Evolutionary conservation across 2,888 invertebrate species (phyloP), one percentile per base, ranked within the genome.

Genomic region (Sisyra terminalis): DNA sequence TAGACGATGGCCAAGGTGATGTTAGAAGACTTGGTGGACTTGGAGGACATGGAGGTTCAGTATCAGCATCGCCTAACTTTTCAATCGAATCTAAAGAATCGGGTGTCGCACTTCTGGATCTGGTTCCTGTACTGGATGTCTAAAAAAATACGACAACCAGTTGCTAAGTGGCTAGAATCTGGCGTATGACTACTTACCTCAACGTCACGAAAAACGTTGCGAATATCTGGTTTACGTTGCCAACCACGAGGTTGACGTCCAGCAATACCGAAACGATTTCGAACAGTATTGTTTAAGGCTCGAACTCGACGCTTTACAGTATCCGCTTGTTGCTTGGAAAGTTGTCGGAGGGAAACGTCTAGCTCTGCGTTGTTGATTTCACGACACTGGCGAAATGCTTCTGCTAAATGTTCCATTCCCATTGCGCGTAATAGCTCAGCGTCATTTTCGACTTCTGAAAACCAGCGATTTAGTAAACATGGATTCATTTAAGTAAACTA

Each of bases 21-120:
- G 15, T 16, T 16, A 10, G n/a, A 16, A 16, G 18, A 10, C 11
- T 14, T 32, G 32, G 31, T 6, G 40, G 32, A n/a, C 16, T 29
- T 29, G 14, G 13, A 7, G 29, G 39, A 38, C 17, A 14, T 14
- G 14, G 14, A 29, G 14, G 10, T n/a, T 40, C 40, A 10, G 11
- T n/a, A n/a, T 42, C 42, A 16, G 42, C 14, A 7, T 42, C 42
- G 14, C 17, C 30, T 29, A 40, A 15, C 11, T 52, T 54, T 17
- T 52, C 52, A 53, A 75, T 66, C 39, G 86, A 86, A 64, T 87
- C 87, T 57, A 88, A 64, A 29, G 87, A 88, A 66, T 88, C 88
- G 18, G 88, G 88, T 44, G 88, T 88, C 49, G 86, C 88, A 59
- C 86, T 87, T 49, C 88, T 76, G 49, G 87, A 85, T 60, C 85